phyloP scores from a whole-genome alignment of 2,888 invertebrate genomes.

The Cynaeus angustus region DNA sequence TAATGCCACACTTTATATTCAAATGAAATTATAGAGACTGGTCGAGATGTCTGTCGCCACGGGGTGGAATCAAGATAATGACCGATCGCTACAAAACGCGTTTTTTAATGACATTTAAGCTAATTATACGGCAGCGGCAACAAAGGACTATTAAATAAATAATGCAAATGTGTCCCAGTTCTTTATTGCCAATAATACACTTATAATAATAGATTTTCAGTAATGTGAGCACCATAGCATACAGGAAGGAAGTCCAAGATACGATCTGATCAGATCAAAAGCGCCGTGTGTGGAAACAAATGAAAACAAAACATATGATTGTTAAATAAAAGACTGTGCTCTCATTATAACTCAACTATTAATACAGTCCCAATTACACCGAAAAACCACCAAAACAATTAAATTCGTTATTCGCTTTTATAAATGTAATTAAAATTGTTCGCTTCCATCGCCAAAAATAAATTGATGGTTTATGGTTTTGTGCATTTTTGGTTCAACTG shows the following conservation, averaged over 20 bases:
- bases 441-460: slow-evolving; percentile 2
- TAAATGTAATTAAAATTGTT: slow-evolving; percentile 9
- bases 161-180: slow-evolving; percentile 62
- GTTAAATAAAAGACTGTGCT: slow-evolving; percentile 37
- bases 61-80: slow-evolving; percentile 46
- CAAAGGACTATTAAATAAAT: slow-evolving; percentile 58
- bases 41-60: slow-evolving; percentile 55
- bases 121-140: slow-evolving; percentile 39
- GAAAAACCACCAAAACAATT: slow-evolving; percentile 13
- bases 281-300: slow-evolving; percentile 63
- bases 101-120: slow-evolving; percentile 41
- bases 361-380: slow-evolving; percentile 36
- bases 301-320: slow-evolving; percentile 57
- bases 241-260: slow-evolving; percentile 66
- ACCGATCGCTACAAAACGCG: slow-evolving; percentile 36
- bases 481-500: slow-evolving; percentile 35
- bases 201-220: slow-evolving; percentile 64
- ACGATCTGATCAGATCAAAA: slow-evolving; percentile 64
- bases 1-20: slow-evolving; percentile 64
- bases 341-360: slow-evolving; percentile 22
- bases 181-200: slow-evolving; percentile 62
- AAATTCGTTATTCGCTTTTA: slow-evolving; percentile 23
- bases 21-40: slow-evolving; percentile 62
- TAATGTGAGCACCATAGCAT: slow-evolving; percentile 60
- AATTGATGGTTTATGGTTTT: slow-evolving; percentile 32